These are phyloP conservation scores for Malurus leucopterus DNA, from an alignment of 2,797 vertebrate species.

Conservation along the genomic window DNA sequence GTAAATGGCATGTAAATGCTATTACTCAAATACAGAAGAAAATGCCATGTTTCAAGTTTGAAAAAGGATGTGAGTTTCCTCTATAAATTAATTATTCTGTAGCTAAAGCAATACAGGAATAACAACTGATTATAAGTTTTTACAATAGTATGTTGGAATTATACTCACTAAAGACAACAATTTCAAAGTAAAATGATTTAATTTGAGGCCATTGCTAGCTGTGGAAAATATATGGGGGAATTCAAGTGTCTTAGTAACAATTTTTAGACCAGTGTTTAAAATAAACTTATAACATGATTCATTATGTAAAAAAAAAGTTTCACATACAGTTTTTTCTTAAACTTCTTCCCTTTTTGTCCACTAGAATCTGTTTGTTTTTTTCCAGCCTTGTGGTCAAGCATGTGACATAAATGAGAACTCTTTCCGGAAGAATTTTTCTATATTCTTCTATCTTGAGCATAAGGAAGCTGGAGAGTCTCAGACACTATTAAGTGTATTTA, in stretches of 20 bases:
- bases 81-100: background rate
- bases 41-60: background rate
- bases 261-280: background rate
- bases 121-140: background rate
- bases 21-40: background rate
- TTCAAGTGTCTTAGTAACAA: background rate
- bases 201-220: background rate
- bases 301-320: background rate
- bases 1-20: background rate
- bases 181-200: background rate
- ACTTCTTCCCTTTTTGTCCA: background rate
- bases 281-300: background rate
- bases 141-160: background rate
- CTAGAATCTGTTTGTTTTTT: background rate
- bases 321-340: accelerated
- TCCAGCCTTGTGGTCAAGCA: background rate
- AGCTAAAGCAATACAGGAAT: background rate
- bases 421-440: background rate
- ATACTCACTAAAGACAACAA: background rate
- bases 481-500: background rate
- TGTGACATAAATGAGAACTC: background rate
- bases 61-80: background rate
- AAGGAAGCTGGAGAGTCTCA: background rate
- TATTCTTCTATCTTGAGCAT: background rate
- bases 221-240: background rate